Evolutionary conservation across 2,888 invertebrate genomes (phyloP).

Genomic region (Drosophila vallismaia): DNA sequence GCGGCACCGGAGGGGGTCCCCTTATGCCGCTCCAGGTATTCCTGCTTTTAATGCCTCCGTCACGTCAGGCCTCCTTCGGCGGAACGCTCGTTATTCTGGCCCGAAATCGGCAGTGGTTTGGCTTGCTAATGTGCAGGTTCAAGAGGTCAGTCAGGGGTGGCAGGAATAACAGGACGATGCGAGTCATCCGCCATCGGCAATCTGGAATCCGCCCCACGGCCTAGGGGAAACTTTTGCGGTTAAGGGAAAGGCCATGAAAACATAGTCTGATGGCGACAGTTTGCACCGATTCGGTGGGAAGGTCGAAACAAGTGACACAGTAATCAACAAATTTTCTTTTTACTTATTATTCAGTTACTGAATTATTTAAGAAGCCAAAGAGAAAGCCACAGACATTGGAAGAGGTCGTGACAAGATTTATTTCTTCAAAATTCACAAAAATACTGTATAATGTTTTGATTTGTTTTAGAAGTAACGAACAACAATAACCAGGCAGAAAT

Average conservation of each 20-base stretch:
- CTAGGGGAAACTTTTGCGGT: constrained; percentile 56
- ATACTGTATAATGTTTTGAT: no score
- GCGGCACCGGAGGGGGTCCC: constrained; percentile 39
- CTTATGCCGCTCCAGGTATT: constrained; percentile 18
- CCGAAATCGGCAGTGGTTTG: constrained; percentile 60
- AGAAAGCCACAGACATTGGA: not conserved
- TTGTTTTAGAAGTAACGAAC: no score
- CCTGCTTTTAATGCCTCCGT: constrained; percentile 54
- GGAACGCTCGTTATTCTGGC: constrained; percentile 32
- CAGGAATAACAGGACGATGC: constrained; percentile 6
- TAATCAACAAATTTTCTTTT: constrained; percentile 1
- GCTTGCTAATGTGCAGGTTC: constrained; percentile 75
- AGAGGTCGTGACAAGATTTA: not conserved
- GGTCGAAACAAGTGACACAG: not conserved
- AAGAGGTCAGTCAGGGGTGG: constrained; percentile 64
- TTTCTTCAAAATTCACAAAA: no score
- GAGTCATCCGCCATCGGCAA: constrained; percentile 5
- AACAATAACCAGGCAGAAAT: no score
- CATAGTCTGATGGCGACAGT: not conserved
- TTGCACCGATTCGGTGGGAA: not conserved
- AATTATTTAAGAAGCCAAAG: not conserved
- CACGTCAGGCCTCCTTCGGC: constrained; percentile 43
- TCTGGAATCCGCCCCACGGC: not conserved
- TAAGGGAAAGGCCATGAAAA: not conserved
- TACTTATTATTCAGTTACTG: not conserved